Percentiles rank a stretch among this genome's conserved stretches.
Evolutionary conservation across 2,113 vertebrate genomes (phyloP).

Genomic region (Podarcis cretensis): DNA sequence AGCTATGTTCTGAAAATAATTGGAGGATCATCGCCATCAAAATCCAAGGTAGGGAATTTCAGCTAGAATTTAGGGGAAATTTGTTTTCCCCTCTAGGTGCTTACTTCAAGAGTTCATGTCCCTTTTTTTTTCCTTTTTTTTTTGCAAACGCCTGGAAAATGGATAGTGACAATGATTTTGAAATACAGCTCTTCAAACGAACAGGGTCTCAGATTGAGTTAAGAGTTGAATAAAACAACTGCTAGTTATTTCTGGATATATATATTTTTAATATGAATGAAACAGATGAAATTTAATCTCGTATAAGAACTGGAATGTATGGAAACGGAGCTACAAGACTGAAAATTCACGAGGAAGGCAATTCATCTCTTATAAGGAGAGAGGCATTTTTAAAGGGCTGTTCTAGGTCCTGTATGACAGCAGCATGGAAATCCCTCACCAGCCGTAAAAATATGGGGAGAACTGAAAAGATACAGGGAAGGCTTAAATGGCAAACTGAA

Average conservation of each 20-base stretch:
- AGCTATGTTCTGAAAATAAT: neutral
- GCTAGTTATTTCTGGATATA: neutral
- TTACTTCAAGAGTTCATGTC: neutral
- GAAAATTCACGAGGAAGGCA: neutral
- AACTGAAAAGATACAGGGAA: neutral
- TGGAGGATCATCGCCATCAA: neutral
- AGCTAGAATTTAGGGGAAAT: neutral
- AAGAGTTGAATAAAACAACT: neutral
- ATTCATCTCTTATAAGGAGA: neutral
- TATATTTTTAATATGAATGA: neutral
- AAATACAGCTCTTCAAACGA: neutral
- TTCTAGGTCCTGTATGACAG: neutral
- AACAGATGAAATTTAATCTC: neutral
- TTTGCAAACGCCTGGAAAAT: neutral
- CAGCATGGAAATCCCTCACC: neutral
- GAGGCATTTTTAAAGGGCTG: neutral
- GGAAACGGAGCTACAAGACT: neutral
- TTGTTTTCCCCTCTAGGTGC: neutral
- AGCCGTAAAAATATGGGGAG: constrained; percentile 14
- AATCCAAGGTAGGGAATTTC: neutral
- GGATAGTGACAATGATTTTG: neutral
- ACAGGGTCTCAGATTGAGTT: neutral
- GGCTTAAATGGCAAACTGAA: neutral
- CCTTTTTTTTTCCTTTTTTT: neutral
- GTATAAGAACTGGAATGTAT: neutral